phyloP scores from a whole-genome alignment of 2,113 vertebrate species.

The Eira barbara region DNA sequence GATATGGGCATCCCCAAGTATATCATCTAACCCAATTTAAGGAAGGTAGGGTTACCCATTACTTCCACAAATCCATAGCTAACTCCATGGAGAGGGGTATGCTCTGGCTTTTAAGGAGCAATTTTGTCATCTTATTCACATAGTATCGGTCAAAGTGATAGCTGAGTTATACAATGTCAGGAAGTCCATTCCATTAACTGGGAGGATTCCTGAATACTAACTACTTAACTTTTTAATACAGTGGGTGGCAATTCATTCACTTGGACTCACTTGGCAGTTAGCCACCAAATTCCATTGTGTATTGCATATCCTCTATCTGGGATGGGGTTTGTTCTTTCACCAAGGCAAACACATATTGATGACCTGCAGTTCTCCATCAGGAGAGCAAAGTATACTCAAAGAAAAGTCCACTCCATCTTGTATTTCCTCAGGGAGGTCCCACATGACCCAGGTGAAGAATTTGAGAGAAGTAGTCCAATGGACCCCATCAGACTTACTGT shows the following conservation, averaged over 20 bases:
- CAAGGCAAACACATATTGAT: neutral
- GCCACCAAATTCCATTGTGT: neutral
- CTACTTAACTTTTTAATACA: neutral
- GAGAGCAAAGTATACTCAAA: neutral
- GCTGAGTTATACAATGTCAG: neutral
- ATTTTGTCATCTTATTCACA: neutral
- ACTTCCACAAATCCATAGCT: neutral
- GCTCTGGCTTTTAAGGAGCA: neutral
- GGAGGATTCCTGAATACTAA: neutral
- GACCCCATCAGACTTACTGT: neutral
- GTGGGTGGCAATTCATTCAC: neutral
- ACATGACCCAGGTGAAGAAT: neutral
- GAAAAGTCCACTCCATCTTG: neutral
- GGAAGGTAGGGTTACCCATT: neutral
- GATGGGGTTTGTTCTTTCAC: neutral
- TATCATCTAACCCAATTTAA: neutral
- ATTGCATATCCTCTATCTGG: neutral
- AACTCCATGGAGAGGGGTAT: neutral
- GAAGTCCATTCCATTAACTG: neutral
- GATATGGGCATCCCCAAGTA: neutral
- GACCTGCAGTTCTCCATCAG: neutral
- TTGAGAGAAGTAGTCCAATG: neutral
- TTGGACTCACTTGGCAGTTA: neutral
- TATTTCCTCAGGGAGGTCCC: neutral
- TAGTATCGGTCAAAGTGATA: neutral